Evolutionary conservation across 2,888 invertebrate genomes (phyloP), one percentile per base, ranked within the genome.

Genomic region (Platycheirus albimanus): DNA sequence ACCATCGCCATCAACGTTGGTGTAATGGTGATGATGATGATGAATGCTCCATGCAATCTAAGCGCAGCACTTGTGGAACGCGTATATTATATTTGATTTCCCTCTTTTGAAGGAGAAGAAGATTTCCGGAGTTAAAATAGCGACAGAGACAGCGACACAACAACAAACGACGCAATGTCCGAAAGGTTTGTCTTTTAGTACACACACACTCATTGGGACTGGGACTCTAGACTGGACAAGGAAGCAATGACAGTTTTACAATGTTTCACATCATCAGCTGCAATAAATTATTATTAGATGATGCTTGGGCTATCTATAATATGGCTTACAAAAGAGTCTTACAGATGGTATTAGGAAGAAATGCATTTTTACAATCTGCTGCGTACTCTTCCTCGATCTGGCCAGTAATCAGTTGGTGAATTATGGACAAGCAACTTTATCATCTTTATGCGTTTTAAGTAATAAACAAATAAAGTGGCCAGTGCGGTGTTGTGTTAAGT

Each of bases 121-220:
- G 75, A 75, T 80, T 80, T 80, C 80, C 80, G 70, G 64, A 80
- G n/a, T 66, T n/a, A n/a, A n/a, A n/a, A n/a, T n/a, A n/a, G n/a
- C n/a, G n/a, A n/a, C n/a, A n/a, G 38, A 28, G 61, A 56, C 56
- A 49, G 24, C 24, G 13, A 38, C 30, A 7, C 20, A n/a, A 49
- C 24, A 4, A 24, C 13, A 20, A 38, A 38, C 56, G 20, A 38
- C 38, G 19, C n/a, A n/a, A 38, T 56, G 38, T 41, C 28, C 24
- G 13, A 41, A 17, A 10, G 43, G 49, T 24, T 58, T 58, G 15
- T 15, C 11, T 41, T 41, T 28, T 41, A 10, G 58, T 38, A 56
- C 58, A 10, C n/a, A n/a, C n/a, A n/a, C n/a, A n/a, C n/a, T n/a
- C n/a, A n/a, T n/a, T n/a, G n/a, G n/a, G n/a, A n/a, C n/a, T n/a